These are phyloP conservation scores for fruit fly (Drosophila melanogaster) DNA, from an alignment of 1,140 invertebrate genomes.

Conservation along the genomic window Release_6_plus_ISO1_MT NT_033777.3:25180001-25180500, in stretches of 20 bases:
- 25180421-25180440: conserved; percentile 80
- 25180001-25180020: conserved; percentile 64
- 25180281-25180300: conserved; percentile 42
- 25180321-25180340: conserved; percentile 71
- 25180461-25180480: conserved; percentile 19
- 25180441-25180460: conserved; percentile 53
- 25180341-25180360: conserved; percentile 30
- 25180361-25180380: conserved; percentile 48
- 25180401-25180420: conserved; percentile 73
- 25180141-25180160: conserved; percentile 12
- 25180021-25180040: conserved; percentile 67
- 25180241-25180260: conserved; percentile 52
- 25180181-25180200: conserved; percentile 57
- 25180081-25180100: conserved; percentile 50
- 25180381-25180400: conserved; percentile 82
- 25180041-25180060: conserved; percentile 82
- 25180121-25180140: conserved; percentile 4
- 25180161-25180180: conserved; percentile 47
- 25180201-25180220: conserved; percentile 78
- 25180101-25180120: conserved; percentile 25
- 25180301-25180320: conserved; percentile 80
- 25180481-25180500: conserved; percentile 59
- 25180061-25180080: conserved; percentile 78
- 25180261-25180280: conserved; percentile 16
- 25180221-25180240: conserved; percentile 82